phyloP scores from a whole-genome alignment of 2,888 invertebrate genomes.

The Apomyelois bistriatella region DNA sequence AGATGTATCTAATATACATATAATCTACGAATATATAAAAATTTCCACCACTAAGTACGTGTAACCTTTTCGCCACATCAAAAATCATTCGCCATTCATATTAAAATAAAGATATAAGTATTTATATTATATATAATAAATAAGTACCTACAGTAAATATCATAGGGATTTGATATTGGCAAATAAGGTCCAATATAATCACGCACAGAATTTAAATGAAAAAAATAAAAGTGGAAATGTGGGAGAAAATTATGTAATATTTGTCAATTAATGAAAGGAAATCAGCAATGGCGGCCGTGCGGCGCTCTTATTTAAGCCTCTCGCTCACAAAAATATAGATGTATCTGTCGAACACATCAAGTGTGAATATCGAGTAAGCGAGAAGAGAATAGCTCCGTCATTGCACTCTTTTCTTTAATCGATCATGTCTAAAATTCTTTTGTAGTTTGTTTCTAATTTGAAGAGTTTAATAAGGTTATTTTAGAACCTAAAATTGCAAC shows the following conservation, averaged over 20 bases:
- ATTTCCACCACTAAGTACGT: not conserved
- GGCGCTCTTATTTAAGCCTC: too few relatives aligned
- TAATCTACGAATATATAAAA: not conserved
- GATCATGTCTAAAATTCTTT: too few relatives aligned
- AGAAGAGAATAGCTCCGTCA: not conserved
- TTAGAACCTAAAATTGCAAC: not conserved
- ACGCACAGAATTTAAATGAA: slow-evolving; percentile 40
- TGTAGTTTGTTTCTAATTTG: too few relatives aligned
- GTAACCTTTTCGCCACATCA: slow-evolving; percentile 6
- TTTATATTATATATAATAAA: not conserved
- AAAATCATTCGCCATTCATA: not conserved
- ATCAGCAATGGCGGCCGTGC: too few relatives aligned
- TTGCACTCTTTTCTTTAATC: too few relatives aligned
- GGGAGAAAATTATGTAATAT: not conserved
- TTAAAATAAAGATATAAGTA: not conserved
- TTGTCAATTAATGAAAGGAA: not conserved
- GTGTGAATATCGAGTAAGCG: too few relatives aligned
- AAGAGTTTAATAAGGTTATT: not conserved
- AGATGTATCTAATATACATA: slow-evolving; percentile 5
- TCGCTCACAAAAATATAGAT: too few relatives aligned
- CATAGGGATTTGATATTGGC: slow-evolving; percentile 25
- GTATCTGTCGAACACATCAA: too few relatives aligned
- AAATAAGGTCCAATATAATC: slow-evolving; percentile 44
- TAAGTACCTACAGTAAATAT: not conserved
- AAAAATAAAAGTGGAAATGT: not conserved